Base-by-base conservation (phyloP, 2,888 invertebrate species). In the Leucozona laternaria region DNA sequence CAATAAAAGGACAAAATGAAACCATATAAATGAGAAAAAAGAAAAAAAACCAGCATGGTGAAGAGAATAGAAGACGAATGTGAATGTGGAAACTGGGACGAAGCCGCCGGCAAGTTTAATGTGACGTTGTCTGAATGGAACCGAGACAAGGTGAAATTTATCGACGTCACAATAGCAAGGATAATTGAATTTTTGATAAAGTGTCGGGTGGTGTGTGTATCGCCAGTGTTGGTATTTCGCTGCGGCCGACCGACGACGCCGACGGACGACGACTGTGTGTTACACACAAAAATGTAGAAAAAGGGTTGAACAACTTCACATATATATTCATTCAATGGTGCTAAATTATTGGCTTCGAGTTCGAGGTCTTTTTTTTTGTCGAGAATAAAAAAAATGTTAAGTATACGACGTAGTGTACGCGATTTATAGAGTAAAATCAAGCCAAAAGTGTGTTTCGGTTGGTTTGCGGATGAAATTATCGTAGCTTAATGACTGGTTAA, bases 141-240 rank as follows among this genome's bases (percentile, higher is more conserved):
- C 68, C 72, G 77, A 81, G 72, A 85, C 76, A 80, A 77, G 85
- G 80, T 77, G 68, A 81, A 84, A 85, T 85, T 81, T 85, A 85
- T 85, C 80, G 85, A 81, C 66, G 64, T 85, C 85, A 85, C 85
- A 77, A 60, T 66, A 55, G 80, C 77, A 76, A 77, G 85, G 85
- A 85, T 85, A 85, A 85, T 85, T 85, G 85, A 85, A 85, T 85
- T 85, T 85, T 85, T 85, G 80, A 80, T 81, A 68, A 85, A 85
- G 80, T 77, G 77, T 55, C 6, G 60, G 57, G 68, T 73, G 22
- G 50, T 40, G 4, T 48, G 60, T 55, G 17, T 64, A 28, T 45
- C 43, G 28, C 45, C 10, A 71, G 50, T 66, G 22, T 57, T 28
- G 25, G 53, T 28, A 53, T 78, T 57, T 50, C 28, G 7, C 31